phyloP scores from a whole-genome alignment of 2,888 invertebrate species.

The Lasioglossum vierecki region DNA sequence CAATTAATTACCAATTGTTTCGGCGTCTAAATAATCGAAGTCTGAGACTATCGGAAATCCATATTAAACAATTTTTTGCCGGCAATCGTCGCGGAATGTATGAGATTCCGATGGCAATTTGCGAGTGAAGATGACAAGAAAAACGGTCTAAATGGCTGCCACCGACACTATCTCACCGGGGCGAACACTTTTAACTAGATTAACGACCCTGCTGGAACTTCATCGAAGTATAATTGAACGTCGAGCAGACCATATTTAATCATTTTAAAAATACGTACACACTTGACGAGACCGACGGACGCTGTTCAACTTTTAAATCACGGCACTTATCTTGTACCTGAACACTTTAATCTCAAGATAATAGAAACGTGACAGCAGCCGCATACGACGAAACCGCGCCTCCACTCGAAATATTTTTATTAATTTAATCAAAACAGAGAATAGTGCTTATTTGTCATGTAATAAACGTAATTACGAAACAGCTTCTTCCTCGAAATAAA shows the following conservation, averaged over 20 bases:
- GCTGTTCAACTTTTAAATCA: neutral
- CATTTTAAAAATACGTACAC: neutral
- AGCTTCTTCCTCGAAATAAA: neutral
- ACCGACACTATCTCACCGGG: neutral
- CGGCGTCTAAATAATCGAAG: neutral
- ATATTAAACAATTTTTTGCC: neutral
- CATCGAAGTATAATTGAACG: neutral
- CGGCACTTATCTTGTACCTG: neutral
- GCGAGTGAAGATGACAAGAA: neutral
- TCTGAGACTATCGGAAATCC: neutral
- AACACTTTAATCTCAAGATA: neutral
- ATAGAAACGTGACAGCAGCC: neutral
- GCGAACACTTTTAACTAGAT: neutral
- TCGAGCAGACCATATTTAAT: neutral
- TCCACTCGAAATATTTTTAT: neutral
- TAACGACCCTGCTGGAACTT: neutral
- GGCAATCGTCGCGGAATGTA: neutral
- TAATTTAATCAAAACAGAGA: neutral
- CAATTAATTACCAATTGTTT: neutral
- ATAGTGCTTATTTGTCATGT: too few species aligned
- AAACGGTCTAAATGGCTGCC: neutral
- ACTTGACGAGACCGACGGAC: neutral
- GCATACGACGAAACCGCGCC: neutral
- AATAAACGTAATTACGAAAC: neutral
- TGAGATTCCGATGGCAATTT: neutral